phyloP scores from a whole-genome alignment of 1,140 invertebrate species.

The Saccostrea glomerata region DNA sequence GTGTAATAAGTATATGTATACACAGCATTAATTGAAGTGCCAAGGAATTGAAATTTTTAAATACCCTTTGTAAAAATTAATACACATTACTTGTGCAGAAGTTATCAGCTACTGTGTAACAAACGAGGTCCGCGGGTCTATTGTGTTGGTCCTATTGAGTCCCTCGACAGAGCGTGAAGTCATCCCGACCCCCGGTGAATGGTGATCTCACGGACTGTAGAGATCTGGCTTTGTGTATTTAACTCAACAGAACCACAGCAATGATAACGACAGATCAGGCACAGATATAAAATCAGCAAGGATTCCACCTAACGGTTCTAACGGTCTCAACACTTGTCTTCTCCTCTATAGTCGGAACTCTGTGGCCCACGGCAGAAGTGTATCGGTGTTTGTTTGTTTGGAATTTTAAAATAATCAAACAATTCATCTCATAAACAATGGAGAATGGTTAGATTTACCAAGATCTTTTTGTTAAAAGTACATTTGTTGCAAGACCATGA shows the following conservation, averaged over 20 bases:
- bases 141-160: not conserved
- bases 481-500: conserved; percentile 1
- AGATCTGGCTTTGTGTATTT: not conserved
- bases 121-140: not conserved
- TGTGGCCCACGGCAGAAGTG: not conserved
- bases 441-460: not conserved
- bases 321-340: not conserved
- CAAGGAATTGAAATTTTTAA: conserved; percentile 35
- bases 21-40: not conserved
- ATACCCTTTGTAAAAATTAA: not conserved
- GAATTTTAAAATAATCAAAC: not conserved
- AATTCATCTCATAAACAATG: conserved; percentile 22
- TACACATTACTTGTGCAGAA: conserved; percentile 20
- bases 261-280: not conserved
- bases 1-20: conserved; percentile 21
- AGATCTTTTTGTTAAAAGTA: not conserved
- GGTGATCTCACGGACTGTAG: conserved; percentile 1
- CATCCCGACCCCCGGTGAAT: conserved; percentile 4
- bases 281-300: not conserved
- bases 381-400: conserved; percentile 16
- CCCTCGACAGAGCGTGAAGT: not conserved
- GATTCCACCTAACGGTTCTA: not conserved
- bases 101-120: conserved; percentile 14
- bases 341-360: not conserved
- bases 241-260: not conserved